These are phyloP conservation scores for Ceyx margarethae DNA, from an alignment of 2,113 vertebrate species.

Conservation along the genomic window DNA sequence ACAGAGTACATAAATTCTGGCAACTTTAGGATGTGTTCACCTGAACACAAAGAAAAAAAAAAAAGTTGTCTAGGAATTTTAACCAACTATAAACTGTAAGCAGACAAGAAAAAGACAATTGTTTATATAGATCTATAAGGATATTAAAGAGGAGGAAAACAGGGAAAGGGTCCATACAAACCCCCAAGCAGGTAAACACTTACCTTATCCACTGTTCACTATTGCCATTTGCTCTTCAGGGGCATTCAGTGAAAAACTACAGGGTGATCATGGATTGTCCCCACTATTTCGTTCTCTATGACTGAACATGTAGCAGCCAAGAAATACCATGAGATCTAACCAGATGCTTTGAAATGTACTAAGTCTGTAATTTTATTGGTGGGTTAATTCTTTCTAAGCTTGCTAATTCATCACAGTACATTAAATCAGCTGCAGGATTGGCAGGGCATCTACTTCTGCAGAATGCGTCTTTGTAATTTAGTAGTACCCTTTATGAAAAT, in stretches of 20 bases:
- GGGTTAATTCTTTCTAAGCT: conserved; percentile 20
- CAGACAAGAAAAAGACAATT: neutral
- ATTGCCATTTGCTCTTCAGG: neutral
- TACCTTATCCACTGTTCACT: neutral
- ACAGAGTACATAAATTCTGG: neutral
- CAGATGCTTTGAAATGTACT: conserved; percentile 13
- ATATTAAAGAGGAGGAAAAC: neutral
- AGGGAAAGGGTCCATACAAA: neutral
- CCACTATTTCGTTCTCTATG: neutral
- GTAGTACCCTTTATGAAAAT: conserved; percentile 7
- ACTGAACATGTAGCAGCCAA: neutral
- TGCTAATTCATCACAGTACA: neutral
- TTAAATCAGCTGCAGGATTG: neutral
- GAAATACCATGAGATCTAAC: neutral
- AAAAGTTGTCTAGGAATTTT: neutral
- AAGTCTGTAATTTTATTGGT: conserved; percentile 12
- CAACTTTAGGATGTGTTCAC: neutral
- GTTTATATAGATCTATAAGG: neutral
- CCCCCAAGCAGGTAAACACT: neutral
- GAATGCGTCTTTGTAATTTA: neutral
- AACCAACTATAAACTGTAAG: neutral
- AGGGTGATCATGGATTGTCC: neutral
- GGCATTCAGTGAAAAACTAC: neutral
- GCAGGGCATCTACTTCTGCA: conserved; percentile 9
- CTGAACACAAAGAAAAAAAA: neutral